Base-by-base conservation (phyloP, 92 coral and sea anemone species). In the Parazoanthus darwini region DNA sequence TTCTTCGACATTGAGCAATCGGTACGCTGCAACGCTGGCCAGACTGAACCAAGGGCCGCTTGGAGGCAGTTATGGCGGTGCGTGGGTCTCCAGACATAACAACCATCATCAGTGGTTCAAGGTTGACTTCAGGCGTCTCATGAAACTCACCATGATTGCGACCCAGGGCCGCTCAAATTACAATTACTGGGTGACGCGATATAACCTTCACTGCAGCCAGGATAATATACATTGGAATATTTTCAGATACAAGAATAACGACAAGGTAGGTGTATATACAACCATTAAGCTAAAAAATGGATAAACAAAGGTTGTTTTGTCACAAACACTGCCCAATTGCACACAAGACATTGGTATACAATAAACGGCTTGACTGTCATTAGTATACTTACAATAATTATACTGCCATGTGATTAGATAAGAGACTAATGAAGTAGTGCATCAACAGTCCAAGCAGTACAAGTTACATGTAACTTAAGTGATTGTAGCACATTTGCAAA, bases 91-190 rank as follows among this genome's bases (percentile, higher is more conserved):
- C 23, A 87, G 78, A 5, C 86, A 94, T 88, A 89, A 82, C 75
- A 94, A 94, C 82, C 81, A 91, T 48, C 56, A 93, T 29, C 98
- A 94, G 90, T 94, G 98, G 98, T 88, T 91, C 66, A 91, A 92
- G 63, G 92, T 92, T 43, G 96, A 95, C 90, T 95, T 95, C 74
- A 83, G 90, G 43, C 94, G 95, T 14, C 73, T 89, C 26, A 89
- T 87, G 72, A 92, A 82, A 71, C 59, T 94, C 35, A 90, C 92
- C 1, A 90, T 92, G 42, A 92, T 95, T 59, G 94, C 94, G 25
- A 91, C 96, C 15, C 98, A 95, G 77, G 98, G 98, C 33, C 86
- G 97, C 9, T 89, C 90, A 3, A 93, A 94, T 58, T 82, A 80
- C 38, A 76, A 85, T 2, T 85, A 92, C 29, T 95, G 92, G 94